These are phyloP conservation scores for Drosophila nasuta DNA, from an alignment of 1,140 invertebrate genomes.

Conservation along the genomic window DNA sequence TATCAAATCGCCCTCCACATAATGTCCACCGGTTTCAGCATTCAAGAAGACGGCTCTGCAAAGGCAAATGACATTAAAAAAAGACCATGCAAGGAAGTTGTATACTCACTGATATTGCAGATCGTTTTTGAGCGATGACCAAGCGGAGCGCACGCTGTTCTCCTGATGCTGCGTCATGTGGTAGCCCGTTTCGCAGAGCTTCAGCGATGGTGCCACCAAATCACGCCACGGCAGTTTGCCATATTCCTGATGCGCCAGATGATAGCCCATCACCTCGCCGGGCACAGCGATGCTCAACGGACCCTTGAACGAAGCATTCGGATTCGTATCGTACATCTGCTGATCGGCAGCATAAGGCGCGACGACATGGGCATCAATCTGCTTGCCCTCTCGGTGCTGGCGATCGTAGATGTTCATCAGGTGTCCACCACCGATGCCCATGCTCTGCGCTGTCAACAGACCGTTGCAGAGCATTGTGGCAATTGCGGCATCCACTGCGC, in stretches of 20 bases:
- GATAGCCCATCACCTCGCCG: constrained; percentile 95
- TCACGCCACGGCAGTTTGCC: constrained; percentile 93
- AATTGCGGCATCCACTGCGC: constrained; percentile 94
- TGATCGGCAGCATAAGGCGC: constrained; percentile 89
- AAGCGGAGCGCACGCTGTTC: constrained; percentile 67
- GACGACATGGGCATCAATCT: constrained; percentile 92
- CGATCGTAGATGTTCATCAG: constrained; percentile 93
- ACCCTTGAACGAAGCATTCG: constrained; percentile 86
- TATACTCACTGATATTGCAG: constrained; percentile 53
- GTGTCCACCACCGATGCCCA: constrained; percentile 95
- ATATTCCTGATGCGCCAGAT: constrained; percentile 92
- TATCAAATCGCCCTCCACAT: constrained; percentile 88
- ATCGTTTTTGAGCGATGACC: constrained; percentile 54
- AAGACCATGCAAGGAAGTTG: not conserved
- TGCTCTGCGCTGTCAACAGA: constrained; percentile 92
- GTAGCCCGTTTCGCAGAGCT: constrained; percentile 91
- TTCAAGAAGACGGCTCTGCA: constrained; percentile 87
- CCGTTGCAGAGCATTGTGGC: constrained; percentile 94
- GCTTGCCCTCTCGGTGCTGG: constrained; percentile 87
- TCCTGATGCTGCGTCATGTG: constrained; percentile 89
- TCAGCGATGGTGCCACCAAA: constrained; percentile 91
- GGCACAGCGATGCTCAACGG: constrained; percentile 93
- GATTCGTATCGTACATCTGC: constrained; percentile 89
- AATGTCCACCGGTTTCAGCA: constrained; percentile 86
- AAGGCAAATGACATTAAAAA: no score